Percentiles rank a stretch among this genome's conserved stretches.
phyloP scores from a whole-genome alignment of 1,140 invertebrate species.

The Gerris buenoi region DNA sequence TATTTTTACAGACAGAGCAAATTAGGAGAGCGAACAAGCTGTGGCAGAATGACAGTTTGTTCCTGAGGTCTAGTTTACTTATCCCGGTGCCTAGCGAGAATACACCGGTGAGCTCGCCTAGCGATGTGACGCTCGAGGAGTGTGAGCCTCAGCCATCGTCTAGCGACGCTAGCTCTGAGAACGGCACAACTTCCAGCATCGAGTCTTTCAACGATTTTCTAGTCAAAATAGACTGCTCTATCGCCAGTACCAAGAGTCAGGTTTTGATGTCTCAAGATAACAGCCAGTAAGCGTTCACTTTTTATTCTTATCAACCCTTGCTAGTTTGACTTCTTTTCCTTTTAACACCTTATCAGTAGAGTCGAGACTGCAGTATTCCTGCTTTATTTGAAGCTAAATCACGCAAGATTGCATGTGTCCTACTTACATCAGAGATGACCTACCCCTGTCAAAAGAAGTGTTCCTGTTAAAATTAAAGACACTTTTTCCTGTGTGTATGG shows the following conservation, averaged over 20 bases:
- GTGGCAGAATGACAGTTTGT: slow-evolving; percentile 73
- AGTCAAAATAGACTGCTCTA: slow-evolving; percentile 69
- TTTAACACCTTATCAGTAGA: background rate
- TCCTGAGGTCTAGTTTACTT: slow-evolving; percentile 21
- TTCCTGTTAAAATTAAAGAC: background rate
- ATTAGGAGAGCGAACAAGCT: slow-evolving; percentile 72
- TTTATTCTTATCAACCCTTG: too few relatives aligned
- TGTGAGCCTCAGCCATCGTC: background rate
- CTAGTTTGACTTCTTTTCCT: too few relatives aligned
- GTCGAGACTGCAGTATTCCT: background rate
- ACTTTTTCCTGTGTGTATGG: too few relatives aligned
- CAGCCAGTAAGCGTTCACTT: slow-evolving; percentile 51
- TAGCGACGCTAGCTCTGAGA: slow-evolving; percentile 11
- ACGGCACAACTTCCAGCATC: slow-evolving; percentile 34
- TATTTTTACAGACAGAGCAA: slow-evolving; percentile 64
- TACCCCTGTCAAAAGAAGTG: background rate
- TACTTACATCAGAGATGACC: background rate
- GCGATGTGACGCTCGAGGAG: background rate
- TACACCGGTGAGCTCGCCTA: background rate
- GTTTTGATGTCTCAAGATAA: slow-evolving; percentile 61
- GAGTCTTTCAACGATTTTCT: slow-evolving; percentile 63
- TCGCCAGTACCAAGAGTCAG: slow-evolving; percentile 67
- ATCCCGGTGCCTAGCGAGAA: slow-evolving; percentile 17
- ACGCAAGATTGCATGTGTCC: background rate
- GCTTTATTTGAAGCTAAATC: background rate